A percentile compares a stretch with the other conserved stretches of the same genome.
phyloP scores from a whole-genome alignment of 2,888 invertebrate species.

The Cecidostiba fungosa region DNA sequence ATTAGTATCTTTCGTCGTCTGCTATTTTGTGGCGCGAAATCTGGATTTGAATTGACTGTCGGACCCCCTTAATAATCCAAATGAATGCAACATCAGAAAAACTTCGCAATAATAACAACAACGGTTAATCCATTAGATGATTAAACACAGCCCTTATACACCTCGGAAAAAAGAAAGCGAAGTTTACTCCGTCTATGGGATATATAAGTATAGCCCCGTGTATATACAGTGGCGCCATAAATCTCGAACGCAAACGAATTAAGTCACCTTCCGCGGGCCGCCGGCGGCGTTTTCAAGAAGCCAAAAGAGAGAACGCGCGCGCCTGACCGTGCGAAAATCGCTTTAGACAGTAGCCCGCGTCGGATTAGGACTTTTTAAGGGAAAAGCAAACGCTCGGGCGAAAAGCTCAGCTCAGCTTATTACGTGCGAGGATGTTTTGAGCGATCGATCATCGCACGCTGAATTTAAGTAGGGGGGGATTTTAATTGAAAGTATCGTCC shows the following conservation, averaged over 20 bases:
- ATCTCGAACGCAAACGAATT: conserved; percentile 68
- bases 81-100: too few species aligned
- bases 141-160: not conserved
- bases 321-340: conserved; percentile 53
- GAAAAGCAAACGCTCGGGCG: not conserved
- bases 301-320: conserved; percentile 55
- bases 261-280: conserved; percentile 67
- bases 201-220: not conserved
- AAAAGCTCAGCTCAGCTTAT: conserved; percentile 6
- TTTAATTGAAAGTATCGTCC: not conserved
- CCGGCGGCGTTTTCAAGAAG: conserved; percentile 58
- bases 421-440: not conserved
- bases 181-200: not conserved
- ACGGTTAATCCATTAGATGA: not conserved
- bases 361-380: conserved; percentile 48
- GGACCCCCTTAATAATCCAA: too few species aligned
- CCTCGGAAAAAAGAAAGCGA: not conserved
- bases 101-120: too few species aligned
- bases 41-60: too few species aligned
- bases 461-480: not conserved
- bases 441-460: conserved; percentile 20
- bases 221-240: conserved; percentile 61
- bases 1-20: too few species aligned
- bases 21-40: too few species aligned
- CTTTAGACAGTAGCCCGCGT: not conserved